Base-by-base conservation (phyloP, 2,888 invertebrate genomes). In the Tetanocera ferruginea region DNA sequence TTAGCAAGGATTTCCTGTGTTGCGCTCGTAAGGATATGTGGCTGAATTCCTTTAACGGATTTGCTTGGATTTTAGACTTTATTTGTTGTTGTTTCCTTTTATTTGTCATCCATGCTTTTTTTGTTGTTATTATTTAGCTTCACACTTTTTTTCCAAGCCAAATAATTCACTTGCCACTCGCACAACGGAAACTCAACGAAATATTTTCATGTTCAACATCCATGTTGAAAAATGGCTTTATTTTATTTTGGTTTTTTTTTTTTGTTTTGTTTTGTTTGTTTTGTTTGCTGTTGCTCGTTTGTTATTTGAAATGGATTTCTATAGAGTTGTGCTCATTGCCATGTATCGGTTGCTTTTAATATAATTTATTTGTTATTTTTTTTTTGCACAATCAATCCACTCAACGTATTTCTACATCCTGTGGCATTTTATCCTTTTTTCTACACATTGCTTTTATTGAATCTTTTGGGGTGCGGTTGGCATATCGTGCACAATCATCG, bases 361-460 rank as follows among this genome's bases (percentile, higher is more conserved):
- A 49, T 51, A 69, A 69, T 69, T 69, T 51, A 69, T 69, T 69
- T 51, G 49, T 69, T 31, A 62, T 64, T 3, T 31, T 51, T 49
- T 51, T 25, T 11, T 25, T 37, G 34, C 31, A 34, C 62, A 23
- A 17, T 14, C 6, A 23, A 17, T 5, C 8, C 64, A 28, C n/a
- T 0, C 64, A 9, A 11, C 64, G n/a, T n/a, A 28, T 69, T 4
- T 37, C 9, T 66, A n/a, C n/a, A 31, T 19, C 19, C 55, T 23
- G 25, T 31, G 64, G n/a, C 11, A 31, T 31, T n/a, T 17, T 34
- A n/a, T 31, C 31, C 25, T 19, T 31, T 28, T 19, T 60, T 23
- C 57, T 60, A 23, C 11, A 25, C 23, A 14, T 60, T 14, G 25
- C 14, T 28, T 11, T 60, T 28, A 9, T 55, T 0, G 11, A 25